Percentiles rank a stretch among this genome's conserved stretches.
phyloP scores from a whole-genome alignment of 2,113 vertebrate species.

The Peromyscus leucopus region DNA sequence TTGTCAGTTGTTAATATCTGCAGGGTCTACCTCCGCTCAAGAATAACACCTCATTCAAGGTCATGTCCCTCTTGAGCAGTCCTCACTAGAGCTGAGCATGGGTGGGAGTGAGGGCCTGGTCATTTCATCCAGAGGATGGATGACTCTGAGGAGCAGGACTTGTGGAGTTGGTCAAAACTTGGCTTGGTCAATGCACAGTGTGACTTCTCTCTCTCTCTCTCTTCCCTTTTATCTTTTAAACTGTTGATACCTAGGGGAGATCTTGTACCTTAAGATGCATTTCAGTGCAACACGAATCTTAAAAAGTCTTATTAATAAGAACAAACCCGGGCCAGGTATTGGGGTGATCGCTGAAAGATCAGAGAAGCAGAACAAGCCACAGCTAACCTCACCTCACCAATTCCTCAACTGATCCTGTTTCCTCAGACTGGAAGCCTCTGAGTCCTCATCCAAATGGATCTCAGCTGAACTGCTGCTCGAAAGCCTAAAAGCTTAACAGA shows the following conservation, averaged over 20 bases:
- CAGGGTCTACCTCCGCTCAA: neutral
- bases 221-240: neutral
- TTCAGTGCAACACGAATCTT: too few relatives aligned
- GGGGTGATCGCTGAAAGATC: too few relatives aligned
- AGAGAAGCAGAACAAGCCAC: too few relatives aligned
- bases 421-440: too few relatives aligned
- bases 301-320: too few relatives aligned
- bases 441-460: too few relatives aligned
- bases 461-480: too few relatives aligned
- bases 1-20: neutral
- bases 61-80: neutral
- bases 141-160: neutral
- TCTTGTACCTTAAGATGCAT: neutral
- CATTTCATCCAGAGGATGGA: neutral
- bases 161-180: neutral
- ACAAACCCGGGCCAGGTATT: too few relatives aligned
- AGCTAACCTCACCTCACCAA: too few relatives aligned
- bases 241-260: neutral
- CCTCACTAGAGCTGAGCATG: neutral
- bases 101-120: neutral
- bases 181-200: neutral
- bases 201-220: neutral
- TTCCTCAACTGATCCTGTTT: too few relatives aligned
- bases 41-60: neutral
- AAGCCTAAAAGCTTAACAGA: too few relatives aligned